Evolutionary conservation across 2,113 vertebrate species (phyloP), one percentile per base, ranked within the genome.

Genomic region (Megaceryle maxima): DNA sequence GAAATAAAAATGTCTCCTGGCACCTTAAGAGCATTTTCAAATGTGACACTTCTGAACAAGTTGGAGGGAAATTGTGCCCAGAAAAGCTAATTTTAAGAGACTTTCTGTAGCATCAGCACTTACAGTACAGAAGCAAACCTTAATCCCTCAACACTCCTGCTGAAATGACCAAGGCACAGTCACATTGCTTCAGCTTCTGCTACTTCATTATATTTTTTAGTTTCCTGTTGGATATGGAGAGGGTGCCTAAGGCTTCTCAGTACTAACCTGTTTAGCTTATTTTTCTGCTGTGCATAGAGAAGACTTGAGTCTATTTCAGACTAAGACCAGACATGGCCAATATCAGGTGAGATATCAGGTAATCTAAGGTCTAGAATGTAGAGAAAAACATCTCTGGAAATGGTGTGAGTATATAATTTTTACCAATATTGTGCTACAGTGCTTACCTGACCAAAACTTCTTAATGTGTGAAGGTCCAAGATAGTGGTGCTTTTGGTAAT

Each of bases 1-100:
- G 68, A 92, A 95, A 92, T 69, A 90, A 95, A 94, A 92, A 83
- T 50, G 37, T 74, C 41, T 96, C 25, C 24, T 90, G 75, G 75
- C 75, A 90, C 59, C 63, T 55, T 17, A 92, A 83, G 31, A 77
- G 17, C 68, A 69, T 83, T 90, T 93, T 93, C 56, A 55, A 80
- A 90, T 73, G 35, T 68, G 78, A 93, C 57, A 66, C n/a, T 74
- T 90, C 79, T 83, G 76, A 76, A 73, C 4, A 86, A 50, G 68
- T 6, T 70, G 68, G 11, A 92, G 44, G 39, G 57, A 90, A 90
- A 82, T 68, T n/a, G 33, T 79, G 33, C 41, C 14, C 39, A 85
- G 35, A 87, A 89, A 94, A 70, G 68, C 6, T 73, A 1, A 64
- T 80, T 92, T 83, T 43, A 68, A 72, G 53, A 73, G 4, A 70